Base-by-base conservation (phyloP, 2,888 invertebrate genomes). In the Cetonia aurata region DNA sequence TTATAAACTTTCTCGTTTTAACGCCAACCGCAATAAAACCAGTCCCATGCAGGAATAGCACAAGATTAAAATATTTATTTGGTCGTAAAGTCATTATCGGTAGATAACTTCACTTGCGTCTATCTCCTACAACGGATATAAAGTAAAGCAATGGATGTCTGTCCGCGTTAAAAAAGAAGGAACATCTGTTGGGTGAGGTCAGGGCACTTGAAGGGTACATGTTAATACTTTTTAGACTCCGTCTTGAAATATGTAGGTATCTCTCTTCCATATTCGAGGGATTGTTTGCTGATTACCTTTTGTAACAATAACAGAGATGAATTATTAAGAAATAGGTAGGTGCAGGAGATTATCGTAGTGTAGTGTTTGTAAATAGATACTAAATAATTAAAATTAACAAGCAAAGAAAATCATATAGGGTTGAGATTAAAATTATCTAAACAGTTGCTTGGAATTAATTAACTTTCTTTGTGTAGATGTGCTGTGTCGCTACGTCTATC, bases 131-230 rank as follows among this genome's bases (percentile, higher is more conserved):
- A 69, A 67, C 42, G 53, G 52, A 53, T 69, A 62, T 69, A 69
- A 69, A 69, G 53, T 69, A 69, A 59, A 52, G 50, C 55, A 69
- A 57, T 69, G 55, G 50, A 69, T 60, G 69, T 53, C 41, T 62
- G 50, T 44, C 44, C 53, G 69, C 53, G 37, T 69, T 42, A 25
- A 62, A 69, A 69, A 69, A 59, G 50, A 50, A 65, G 13, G 62
- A 65, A 62, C 60, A 60, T 60, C 69, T 48, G 60, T 69, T 69
- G 60, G 59, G 69, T 69, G 52, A 69, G 69, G 69, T 69, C 69
- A 69, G 37, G 69, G 53, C 62, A 65, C 62, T 65, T 65, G 50
- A 37, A 50, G 46, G 33, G 33, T 65, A 65, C 50, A 65, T 50
- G 62, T 48, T 48, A 31, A 48, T 62, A 60, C 48, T 48, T 62